These are phyloP conservation scores for Bombylius major DNA, from an alignment of 2,888 invertebrate genomes.

Conservation along the genomic window DNA sequence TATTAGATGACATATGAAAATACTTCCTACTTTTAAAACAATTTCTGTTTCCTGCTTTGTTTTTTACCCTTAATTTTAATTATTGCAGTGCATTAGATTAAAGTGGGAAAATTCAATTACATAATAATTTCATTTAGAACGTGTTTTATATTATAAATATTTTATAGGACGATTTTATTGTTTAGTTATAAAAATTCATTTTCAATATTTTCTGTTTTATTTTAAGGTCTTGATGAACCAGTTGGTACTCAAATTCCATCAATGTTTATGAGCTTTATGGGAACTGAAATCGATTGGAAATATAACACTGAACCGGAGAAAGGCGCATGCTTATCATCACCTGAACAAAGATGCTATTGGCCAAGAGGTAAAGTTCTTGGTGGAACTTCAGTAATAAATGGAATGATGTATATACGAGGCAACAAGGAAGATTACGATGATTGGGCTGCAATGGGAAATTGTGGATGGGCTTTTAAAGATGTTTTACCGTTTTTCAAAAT, in stretches of 20 bases:
- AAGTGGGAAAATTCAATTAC: too few species aligned
- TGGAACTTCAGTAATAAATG: constrained; percentile 86
- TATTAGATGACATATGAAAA: too few species aligned
- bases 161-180: too few species aligned
- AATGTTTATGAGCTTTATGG: constrained; percentile 77
- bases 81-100: too few species aligned
- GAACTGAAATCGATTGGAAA: constrained; percentile 78
- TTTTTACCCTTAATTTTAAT: too few species aligned
- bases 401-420: constrained; percentile 92
- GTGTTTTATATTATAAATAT: too few species aligned
- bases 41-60: too few species aligned
- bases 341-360: constrained; percentile 64
- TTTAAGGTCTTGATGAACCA: constrained; percentile 65
- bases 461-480: constrained; percentile 81
- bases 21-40: too few species aligned
- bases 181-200: too few species aligned
- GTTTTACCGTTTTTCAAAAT: constrained; percentile 82
- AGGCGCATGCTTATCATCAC: constrained; percentile 61
- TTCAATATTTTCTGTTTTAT: too few species aligned
- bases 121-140: too few species aligned
- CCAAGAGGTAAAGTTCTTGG: constrained; percentile 80
- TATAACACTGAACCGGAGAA: constrained; percentile 74
- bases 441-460: constrained; percentile 76
- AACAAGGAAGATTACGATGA: constrained; percentile 74
- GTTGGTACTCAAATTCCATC: constrained; percentile 81